Base-by-base conservation (phyloP, 2,797 vertebrate genomes). In the Sebastes miniatus region DNA sequence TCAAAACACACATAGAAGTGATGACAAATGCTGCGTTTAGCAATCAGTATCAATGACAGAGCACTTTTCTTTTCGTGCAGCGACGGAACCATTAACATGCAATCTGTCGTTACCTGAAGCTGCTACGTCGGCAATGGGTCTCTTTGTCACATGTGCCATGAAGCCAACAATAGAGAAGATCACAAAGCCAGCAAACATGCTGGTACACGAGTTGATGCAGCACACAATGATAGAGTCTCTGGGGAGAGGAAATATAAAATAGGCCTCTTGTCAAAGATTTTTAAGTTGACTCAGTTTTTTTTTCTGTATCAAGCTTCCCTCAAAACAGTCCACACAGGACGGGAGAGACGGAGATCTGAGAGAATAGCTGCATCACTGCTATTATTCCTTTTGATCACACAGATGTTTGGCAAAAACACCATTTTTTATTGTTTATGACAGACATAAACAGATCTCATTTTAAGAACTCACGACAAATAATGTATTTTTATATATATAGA, bases 81-180 rank as follows among this genome's bases (percentile, higher is more conserved):
- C 59, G 29, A 52, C 56, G 70, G 56, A 84, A 67, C 32, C 22
- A 61, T 56, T 62, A 68, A 78, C 29, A 62, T 31, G 43, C 6
- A 29, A 32, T 76, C 36, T 20, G 82, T 20, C 50, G 80, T 86
- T 95, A 99, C 98, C 98, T 97, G 98, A 99, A 81, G 98, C 98
- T 54, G 98, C 98, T 79, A 99, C 98, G 18, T 99, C 98, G 64
- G 97, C 97, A 65, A 99, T 99, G 18, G 97, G 91, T 92, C 95
- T 97, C 93, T 98, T 99, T 67, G 98, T 99, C 93, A 99, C 97
- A n/a, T 99, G 95, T 64, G 98, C 94, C 98, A 99, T 99, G 95
- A 99, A 99, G 92, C 98, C 98, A 80, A 99, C 98, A 69, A 99
- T 99, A 83, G 98, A 99, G 96, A 99, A 99, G 95, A 99, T 99